Conservation (phyloP, 2,797 vertebrate genomes). For the Argyrosomus regius region DNA sequence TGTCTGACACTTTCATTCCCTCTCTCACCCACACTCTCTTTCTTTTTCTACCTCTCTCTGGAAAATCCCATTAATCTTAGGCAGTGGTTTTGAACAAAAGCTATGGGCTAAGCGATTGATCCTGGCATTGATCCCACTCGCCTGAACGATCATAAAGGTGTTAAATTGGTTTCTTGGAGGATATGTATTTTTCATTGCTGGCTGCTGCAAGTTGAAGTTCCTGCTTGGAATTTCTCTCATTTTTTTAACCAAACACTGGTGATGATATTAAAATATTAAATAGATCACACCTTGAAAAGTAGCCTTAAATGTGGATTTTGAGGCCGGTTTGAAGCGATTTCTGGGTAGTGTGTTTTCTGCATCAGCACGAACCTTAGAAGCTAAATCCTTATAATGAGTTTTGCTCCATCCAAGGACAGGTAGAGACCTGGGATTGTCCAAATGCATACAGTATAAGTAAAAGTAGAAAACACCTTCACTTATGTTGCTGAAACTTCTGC, state of each 20-base stretch:
- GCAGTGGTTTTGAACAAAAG: conserved; percentile 85
- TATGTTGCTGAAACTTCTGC: conserved; percentile 19
- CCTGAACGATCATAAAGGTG: conserved; percentile 86
- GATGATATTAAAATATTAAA: conserved; percentile 77
- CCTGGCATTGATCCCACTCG: conserved; percentile 84
- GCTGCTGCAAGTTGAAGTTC: conserved; percentile 71
- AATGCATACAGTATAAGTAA: conserved; percentile 14
- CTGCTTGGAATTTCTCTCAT: conserved; percentile 59
- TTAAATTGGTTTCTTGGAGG: conserved; percentile 87
- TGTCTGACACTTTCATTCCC: conserved; percentile 75
- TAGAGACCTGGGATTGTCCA: conserved; percentile 28
- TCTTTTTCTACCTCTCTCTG: conserved; percentile 69
- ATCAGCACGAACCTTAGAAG: conserved; percentile 41
- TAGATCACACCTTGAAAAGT: conserved; percentile 67
- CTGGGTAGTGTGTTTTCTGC: conserved; percentile 49
- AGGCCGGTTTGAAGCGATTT: conserved; percentile 68
- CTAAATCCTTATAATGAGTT: conserved; percentile 62
- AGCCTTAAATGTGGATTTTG: conserved; percentile 69
- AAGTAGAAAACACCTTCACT: conserved; percentile 13
- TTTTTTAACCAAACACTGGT: conserved; percentile 59
- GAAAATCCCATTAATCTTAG: conserved; percentile 84
- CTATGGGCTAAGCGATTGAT: conserved; percentile 85
- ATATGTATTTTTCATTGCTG: conserved; percentile 86
- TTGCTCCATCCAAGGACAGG: conserved; percentile 58
- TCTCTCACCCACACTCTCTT: conserved; percentile 59